phyloP scores from a whole-genome alignment of 2,113 vertebrate species.

The Willisornis vidua region DNA sequence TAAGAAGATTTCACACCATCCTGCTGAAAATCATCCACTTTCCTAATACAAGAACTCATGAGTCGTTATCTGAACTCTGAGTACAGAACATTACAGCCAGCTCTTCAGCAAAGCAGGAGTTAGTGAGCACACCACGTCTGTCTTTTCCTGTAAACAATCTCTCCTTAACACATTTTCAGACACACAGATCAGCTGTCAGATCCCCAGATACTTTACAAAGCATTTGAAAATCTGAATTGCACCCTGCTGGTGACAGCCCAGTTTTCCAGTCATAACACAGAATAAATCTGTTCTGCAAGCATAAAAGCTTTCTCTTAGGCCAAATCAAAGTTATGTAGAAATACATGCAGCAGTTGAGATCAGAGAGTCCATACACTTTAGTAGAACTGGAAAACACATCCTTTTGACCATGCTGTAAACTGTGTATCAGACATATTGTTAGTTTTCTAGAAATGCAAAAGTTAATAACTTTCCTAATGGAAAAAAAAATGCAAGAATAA shows the following conservation, averaged over 20 bases:
- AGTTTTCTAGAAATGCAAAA: not conserved
- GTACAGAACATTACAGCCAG: not conserved
- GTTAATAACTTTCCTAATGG: not conserved
- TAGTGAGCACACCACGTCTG: not conserved
- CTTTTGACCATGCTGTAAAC: not conserved
- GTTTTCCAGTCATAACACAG: not conserved
- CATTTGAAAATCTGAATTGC: not conserved
- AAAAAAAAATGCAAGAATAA: not conserved
- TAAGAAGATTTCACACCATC: not conserved
- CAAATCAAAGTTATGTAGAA: not conserved
- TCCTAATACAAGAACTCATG: accelerated
- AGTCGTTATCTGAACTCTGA: not conserved
- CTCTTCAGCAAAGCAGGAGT: not conserved
- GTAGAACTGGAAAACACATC: not conserved
- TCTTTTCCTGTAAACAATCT: not conserved
- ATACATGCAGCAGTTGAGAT: not conserved
- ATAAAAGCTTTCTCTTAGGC: not conserved
- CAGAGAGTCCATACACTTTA: not conserved
- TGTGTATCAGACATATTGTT: not conserved
- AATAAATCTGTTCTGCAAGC: not conserved
- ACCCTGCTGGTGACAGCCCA: not conserved
- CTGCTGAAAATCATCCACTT: not conserved
- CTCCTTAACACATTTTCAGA: not conserved
- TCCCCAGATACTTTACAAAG: not conserved
- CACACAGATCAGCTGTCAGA: not conserved